Evolutionary conservation across 2,888 invertebrate species (phyloP), one percentile per base, ranked within the genome.

Genomic region (Dascillus cervinus): DNA sequence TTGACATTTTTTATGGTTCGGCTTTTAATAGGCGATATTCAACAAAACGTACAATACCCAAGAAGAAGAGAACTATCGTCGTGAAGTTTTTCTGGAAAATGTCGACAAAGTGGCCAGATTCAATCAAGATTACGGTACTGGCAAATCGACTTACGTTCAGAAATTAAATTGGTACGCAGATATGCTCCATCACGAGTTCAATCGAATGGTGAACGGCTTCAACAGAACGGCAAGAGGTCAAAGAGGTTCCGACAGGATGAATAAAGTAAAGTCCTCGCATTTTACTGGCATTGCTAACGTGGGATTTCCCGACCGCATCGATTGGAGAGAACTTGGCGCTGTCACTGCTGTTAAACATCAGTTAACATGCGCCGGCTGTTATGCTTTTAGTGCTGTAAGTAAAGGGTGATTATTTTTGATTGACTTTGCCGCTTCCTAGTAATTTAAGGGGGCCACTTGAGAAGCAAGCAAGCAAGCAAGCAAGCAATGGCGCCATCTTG

Each of bases 151-250:
- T 25, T 64, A 55, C 44, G 55, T 56, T 2, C 56, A 59, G 36
- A 53, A 56, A 30, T 29, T 64, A 3, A 65, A 64, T 41, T 44
- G 49, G 4, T 64, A 48, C 36, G 59, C 56, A 1, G 65, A 65
- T 41, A 44, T 62, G 52, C 43, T 64, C 2, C 49, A 50, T 6
- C 56, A 60, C 29, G 64, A 65, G 39, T 65, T 64, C 43, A 53
- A 52, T 28, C 28, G 39, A 3, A 33, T 47, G 3, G 23, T 63
- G 3, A 65, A 65, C 41, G 65, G 64, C 8, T 63, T 58, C 33
- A 62, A 62, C 29, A 41, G 53, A n/a, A 62, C 41, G 53, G 8
- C 49, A 50, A 55, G 76, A 6, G 86, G 87, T 26, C 86, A 81
- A 69, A n/a, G n/a, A 79, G 23, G 13, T 11, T 8, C 17, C 4